These are phyloP conservation scores for Hoplostethus atlanticus DNA, from an alignment of 2,797 vertebrate species.

Conservation along the genomic window DNA sequence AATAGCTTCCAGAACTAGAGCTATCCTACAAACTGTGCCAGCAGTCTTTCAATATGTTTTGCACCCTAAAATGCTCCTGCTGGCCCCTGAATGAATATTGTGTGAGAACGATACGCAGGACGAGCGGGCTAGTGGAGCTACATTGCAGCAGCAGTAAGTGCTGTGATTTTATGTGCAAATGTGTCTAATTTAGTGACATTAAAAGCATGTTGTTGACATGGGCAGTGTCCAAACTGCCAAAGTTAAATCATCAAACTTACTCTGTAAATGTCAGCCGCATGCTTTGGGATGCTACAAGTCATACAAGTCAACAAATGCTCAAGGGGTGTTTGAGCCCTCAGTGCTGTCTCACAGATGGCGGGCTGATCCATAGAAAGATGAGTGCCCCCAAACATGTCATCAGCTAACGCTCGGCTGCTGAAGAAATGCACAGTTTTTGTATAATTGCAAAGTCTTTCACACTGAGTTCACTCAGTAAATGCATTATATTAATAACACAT, in stretches of 20 bases:
- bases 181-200: slow-evolving; percentile 42
- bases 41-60: slow-evolving; percentile 66
- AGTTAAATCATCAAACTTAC: slow-evolving; percentile 22
- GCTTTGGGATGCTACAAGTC: slow-evolving; percentile 3
- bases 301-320: neutral
- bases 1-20: slow-evolving; percentile 82
- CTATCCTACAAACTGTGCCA: slow-evolving; percentile 69
- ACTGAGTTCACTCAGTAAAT: slow-evolving; percentile 16
- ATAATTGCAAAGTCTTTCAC: slow-evolving; percentile 26
- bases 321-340: slow-evolving; percentile 6
- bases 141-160: slow-evolving; percentile 3
- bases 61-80: slow-evolving; percentile 53
- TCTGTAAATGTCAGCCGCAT: slow-evolving; percentile 25
- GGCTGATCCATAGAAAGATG: neutral
- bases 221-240: slow-evolving; percentile 17
- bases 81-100: slow-evolving; percentile 49
- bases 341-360: neutral
- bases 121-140: neutral
- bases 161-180: slow-evolving; percentile 35
- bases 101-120: slow-evolving; percentile 25
- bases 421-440: slow-evolving; percentile 59
- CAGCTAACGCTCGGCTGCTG: slow-evolving; percentile 38
- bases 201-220: slow-evolving; percentile 23
- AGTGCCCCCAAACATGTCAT: slow-evolving; percentile 48
- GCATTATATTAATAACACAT: slow-evolving; percentile 61